These are phyloP conservation scores for Lepidotrigona ventralis DNA, from an alignment of 1,140 invertebrate species.

Conservation along the genomic window DNA sequence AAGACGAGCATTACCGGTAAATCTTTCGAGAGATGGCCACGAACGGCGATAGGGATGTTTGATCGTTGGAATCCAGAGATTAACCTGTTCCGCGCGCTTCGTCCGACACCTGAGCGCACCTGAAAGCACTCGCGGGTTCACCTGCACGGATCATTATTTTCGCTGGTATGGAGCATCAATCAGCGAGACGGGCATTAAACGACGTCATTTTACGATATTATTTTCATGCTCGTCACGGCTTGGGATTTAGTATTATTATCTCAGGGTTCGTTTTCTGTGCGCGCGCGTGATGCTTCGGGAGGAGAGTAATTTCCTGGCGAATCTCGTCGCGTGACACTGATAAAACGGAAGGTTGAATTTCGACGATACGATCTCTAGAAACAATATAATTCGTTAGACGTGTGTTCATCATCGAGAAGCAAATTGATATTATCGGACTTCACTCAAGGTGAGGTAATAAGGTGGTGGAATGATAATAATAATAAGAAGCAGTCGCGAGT, in stretches of 20 bases:
- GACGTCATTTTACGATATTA: constrained; percentile 2
- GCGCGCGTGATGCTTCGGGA: background rate
- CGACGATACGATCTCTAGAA: background rate
- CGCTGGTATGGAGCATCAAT: background rate
- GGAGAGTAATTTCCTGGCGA: background rate
- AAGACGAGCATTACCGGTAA: constrained; percentile 72
- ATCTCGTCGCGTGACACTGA: constrained; percentile 7
- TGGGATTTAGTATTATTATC: background rate
- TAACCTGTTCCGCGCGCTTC: constrained; percentile 67
- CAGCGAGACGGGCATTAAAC: constrained; percentile 1
- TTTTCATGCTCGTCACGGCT: background rate
- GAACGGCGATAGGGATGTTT: constrained; percentile 63
- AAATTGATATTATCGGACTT: constrained; percentile 43
- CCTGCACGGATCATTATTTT: constrained; percentile 13
- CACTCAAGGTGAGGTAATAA: background rate
- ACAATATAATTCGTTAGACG: background rate
- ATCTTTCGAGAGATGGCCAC: constrained; percentile 68
- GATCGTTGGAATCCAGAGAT: constrained; percentile 71
- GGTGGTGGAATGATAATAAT: too few species aligned
- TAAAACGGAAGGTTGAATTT: constrained; percentile 2
- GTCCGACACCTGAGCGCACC: constrained; percentile 28
- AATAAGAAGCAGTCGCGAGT: constrained; percentile 25
- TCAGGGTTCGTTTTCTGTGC: background rate
- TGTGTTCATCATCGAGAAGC: background rate
- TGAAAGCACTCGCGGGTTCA: constrained; percentile 9